A percentile compares a stretch with the other conserved stretches of the same genome.
phyloP scores from a whole-genome alignment of 2,888 invertebrate genomes.

The Callinectes sapidus region DNA sequence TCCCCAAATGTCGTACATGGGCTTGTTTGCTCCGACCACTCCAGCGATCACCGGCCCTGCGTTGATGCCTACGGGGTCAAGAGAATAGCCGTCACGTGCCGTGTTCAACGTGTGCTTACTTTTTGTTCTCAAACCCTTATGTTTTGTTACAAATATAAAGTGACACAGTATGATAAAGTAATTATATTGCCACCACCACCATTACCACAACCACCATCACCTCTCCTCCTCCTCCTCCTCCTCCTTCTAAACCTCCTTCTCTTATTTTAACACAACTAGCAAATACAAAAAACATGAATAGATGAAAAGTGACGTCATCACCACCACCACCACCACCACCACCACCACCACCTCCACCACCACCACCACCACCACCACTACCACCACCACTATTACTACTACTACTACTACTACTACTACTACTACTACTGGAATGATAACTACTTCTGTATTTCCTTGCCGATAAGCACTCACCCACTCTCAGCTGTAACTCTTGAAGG shows the following conservation, averaged over 20 bases:
- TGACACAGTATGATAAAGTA: no score
- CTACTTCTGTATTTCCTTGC: background rate
- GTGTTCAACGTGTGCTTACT: background rate
- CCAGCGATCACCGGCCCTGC: constrained; percentile 95
- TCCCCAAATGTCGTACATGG: constrained; percentile 97
- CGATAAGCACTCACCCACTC: constrained; percentile 81
- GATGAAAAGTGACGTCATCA: no score
- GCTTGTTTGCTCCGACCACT: constrained; percentile 94
- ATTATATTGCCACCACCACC: background rate
- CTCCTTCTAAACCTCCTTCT: no score
- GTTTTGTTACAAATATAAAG: background rate
- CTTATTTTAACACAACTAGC: no score
- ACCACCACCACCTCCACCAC: background rate
- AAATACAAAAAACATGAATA: no score
- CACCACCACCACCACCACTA: background rate
- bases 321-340: background rate
- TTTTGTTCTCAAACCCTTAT: background rate
- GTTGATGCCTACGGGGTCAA: constrained; percentile 84
- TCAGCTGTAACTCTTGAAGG: constrained; percentile 81
- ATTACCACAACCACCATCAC: no score
- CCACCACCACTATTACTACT: background rate
- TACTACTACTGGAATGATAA: background rate
- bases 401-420: constrained; percentile 2
- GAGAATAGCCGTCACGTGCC: background rate
- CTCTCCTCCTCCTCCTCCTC: no score